Base-by-base conservation (phyloP, 2,888 invertebrate species). In the Leptopterna dolabrata region DNA sequence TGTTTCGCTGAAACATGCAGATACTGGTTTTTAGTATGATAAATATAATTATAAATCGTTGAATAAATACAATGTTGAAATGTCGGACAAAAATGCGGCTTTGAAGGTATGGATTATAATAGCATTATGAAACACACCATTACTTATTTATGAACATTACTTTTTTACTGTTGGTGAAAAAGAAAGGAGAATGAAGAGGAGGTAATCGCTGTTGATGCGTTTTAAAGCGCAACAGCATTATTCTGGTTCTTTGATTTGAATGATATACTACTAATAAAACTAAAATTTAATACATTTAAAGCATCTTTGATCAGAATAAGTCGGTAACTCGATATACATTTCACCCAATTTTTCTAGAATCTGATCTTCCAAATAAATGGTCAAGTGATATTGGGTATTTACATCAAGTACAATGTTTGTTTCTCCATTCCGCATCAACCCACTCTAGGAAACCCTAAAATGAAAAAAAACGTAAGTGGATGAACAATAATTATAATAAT, bases 21-120 rank as follows among this genome's bases (percentile, higher is more conserved):
- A 24, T 43, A 27, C 78, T 78, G 78, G 78, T 78, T 78, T n/a
- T n/a, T 63, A 63, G 63, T 63, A 63, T 24, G 63, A 63, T 55
- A 19, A 55, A 55, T 55, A 55, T 63, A 63, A 24, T 63, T 24
- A 63, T 24, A 63, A 24, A 63, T 63, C 24, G 63, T 63, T 63
- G 63, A 63, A 63, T 63, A 63, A 63, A 63, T 63, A 63, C 63
- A 55, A n/a, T 55, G 55, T 19, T 16, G 19, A 55, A 55, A 55
- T 55, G 19, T 55, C n/a, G 7, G n/a, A 63, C 19, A 63, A 63
- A 36, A 24, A 24, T 63, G 24, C 19, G 63, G 7, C 36, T 36
- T 4, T 36, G 63, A 63, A 63, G n/a, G 51, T 51, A 51, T 14
- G 51, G 0, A 51, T 51, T 51, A 16, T 6, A n/a, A 51, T n/a